Base-by-base conservation (phyloP, 2,113 vertebrate genomes). In the Mustelus asterias region DNA sequence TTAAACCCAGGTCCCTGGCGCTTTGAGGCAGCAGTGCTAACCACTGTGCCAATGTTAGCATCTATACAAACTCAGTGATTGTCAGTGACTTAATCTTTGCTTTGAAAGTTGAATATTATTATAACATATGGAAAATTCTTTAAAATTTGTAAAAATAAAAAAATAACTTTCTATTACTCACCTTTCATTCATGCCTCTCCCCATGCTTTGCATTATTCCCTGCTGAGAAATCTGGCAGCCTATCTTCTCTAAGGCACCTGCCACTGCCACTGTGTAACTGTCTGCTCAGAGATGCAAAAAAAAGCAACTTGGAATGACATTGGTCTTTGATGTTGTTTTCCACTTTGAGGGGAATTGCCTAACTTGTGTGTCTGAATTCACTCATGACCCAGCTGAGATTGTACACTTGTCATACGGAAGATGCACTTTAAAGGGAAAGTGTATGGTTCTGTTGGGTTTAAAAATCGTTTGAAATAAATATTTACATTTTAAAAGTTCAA, bases 401-500 rank as follows among this genome's bases (percentile, higher is more conserved):
- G 37, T 20, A 18, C 37, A 83, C 37, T 83, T 83, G 37, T n/a
- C 37, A 44, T 83, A 22, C 5, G 41, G 16, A 41, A 44, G 37
- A 20, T 41, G 16, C 80, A 83, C 18, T 83, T 44, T 8, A 44
- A 83, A 83, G 16, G 80, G 80, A 83, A 83, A 83, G 1, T 22
- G 37, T 18, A 41, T 65, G n/a, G 16, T 93, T 18, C 60, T 20
- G 29, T 37, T 65, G 9, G 48, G 60, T 37, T 37, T n/a, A 60
- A 63, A 90, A 92, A 92, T n/a, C 0, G 44, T 58, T 89, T 65
- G 89, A 93, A 93, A 93, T 93, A 37, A 93, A 93, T 93, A 93
- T 93, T 65, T 93, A 67, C 7, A 65, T 18, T 65, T 67, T 67
- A 20, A 37, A 93, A 93, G n/a, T n/a, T 37, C 60, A 16, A 8